Evolutionary conservation across 2,113 vertebrate genomes (phyloP), one percentile per base, ranked within the genome.

Genomic region (Beaufortia kweichowensis): DNA sequence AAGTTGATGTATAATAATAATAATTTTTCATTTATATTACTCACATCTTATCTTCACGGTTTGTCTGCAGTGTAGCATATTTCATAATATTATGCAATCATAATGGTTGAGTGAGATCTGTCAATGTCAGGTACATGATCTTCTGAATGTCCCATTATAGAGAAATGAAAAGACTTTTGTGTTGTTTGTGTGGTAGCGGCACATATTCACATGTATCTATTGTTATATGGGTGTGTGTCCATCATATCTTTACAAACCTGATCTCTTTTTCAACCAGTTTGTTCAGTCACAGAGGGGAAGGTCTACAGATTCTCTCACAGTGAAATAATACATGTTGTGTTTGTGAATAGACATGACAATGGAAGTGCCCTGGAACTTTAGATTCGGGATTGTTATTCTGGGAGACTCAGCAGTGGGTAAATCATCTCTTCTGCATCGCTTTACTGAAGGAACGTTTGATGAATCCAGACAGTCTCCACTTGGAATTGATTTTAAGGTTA

Each of bases 401-500:
- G 82, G 82, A 14, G 79, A 81, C 50, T 84, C 82, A 0, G 65
- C 66, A 0, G 82, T 81, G 48, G 82, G 79, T 26, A 84, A 81
- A 56, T 81, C 82, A 0, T 84, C 79, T 39, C 62, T 84, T 1
- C 76, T 84, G n/a, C 76, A 79, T n/a, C 76, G 82, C 43, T 84
- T 79, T 62, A 79, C 79, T 17, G 82, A 84, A 29, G 82, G 82
- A 23, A 73, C 21, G 2, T 84, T 81, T 29, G 67, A 81, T 19
- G 76, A 84, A 33, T 79, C 76, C n/a, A 43, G 61, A 14, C 61
- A 72, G 76, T 72, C 72, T 72, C 76, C 82, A 1, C 55, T 83
- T 7, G 82, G 82, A 53, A 84, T 84, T 14, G 82, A 83, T 71
- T 83, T 83, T 26, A 83, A 79, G 66, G 82, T 83, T 28, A 50